These are phyloP conservation scores for Agonopterix heracliana DNA, from an alignment of 2,888 invertebrate species.

Conservation along the genomic window DNA sequence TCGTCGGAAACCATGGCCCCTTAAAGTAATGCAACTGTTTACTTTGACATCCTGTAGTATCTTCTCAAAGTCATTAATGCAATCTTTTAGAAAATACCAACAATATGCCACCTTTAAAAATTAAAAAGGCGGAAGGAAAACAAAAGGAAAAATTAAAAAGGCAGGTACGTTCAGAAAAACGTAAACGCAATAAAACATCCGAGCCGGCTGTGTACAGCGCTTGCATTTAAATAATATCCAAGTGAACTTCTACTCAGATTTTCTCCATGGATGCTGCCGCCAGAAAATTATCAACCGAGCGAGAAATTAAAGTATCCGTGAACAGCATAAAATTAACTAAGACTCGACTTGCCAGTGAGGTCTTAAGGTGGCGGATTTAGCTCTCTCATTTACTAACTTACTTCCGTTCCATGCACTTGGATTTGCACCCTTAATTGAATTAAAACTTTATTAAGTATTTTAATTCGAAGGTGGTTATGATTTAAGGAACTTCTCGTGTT, in stretches of 20 bases:
- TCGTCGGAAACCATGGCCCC: no score
- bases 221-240: conserved; percentile 51
- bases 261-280: conserved; percentile 52
- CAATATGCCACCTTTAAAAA: no score
- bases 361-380: conserved; percentile 46
- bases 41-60: no score
- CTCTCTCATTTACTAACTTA: conserved; percentile 27
- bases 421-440: conserved; percentile 52
- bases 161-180: conserved; percentile 10
- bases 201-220: conserved; percentile 28
- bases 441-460: conserved; percentile 21
- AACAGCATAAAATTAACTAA: conserved; percentile 70
- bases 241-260: conserved; percentile 48
- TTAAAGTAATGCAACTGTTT: no score
- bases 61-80: no score
- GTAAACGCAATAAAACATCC: conserved; percentile 29
- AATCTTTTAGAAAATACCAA: no score
- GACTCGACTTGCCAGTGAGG: conserved; percentile 28
- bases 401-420: conserved; percentile 32
- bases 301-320: conserved; percentile 70
- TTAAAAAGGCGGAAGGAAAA: no score
- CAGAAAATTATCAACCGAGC: conserved; percentile 65
- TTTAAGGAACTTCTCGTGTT: no score
- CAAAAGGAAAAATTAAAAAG: not conserved
- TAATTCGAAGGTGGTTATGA: not conserved